Base-by-base conservation (phyloP, 64 coral and sea anemone genomes). In the Porites australiensis region DNA sequence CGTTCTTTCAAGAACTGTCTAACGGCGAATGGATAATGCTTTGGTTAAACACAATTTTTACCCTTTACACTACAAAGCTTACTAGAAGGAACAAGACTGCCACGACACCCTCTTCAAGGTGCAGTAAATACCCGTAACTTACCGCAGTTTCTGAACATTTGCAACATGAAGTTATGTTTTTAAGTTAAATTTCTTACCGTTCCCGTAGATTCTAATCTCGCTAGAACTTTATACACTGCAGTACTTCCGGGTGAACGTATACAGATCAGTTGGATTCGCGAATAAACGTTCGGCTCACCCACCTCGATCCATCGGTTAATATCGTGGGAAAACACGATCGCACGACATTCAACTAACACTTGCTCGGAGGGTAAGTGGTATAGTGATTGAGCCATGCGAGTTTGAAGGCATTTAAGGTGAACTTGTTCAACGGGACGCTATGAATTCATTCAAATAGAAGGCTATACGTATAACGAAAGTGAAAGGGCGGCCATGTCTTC, bases 261-360 rank as follows among this genome's bases (percentile, higher is more conserved):
- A 10, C 15, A 58, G 14, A 88, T 59, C 1, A 88, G 50, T 4
- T 75, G 51, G 1, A 88, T 21, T 88, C 53, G 15, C 0, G 86
- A 88, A 16, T 37, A 58, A 2, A 61, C 70, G 58, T 88, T 88
- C 6, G 13, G 51, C 4, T 88, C 70, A 0, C 70, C 86, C 0
- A 88, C 70, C 11, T 73, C 53, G 0, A 5, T 19, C 86, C 86
- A 88, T 58, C 86, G 52, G 37, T 75, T 64, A 15, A 13, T 9
- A 63, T 88, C 50, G 49, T 64, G 58, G 5, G n/a, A 63, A 3
- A 75, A 75, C 6, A 88, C 86, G 4, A 88, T 22, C 21, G 70
- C 69, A 2, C 86, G 68, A 54, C 69, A 88, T 22, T 67, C 81
- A 10, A 68, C 81, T 3, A 84, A 65, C 18, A 68, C 62, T n/a